These are phyloP conservation scores for Pantherophis alleghaniensis DNA, from an alignment of 2,797 vertebrate genomes.

Conservation along the genomic window DNA sequence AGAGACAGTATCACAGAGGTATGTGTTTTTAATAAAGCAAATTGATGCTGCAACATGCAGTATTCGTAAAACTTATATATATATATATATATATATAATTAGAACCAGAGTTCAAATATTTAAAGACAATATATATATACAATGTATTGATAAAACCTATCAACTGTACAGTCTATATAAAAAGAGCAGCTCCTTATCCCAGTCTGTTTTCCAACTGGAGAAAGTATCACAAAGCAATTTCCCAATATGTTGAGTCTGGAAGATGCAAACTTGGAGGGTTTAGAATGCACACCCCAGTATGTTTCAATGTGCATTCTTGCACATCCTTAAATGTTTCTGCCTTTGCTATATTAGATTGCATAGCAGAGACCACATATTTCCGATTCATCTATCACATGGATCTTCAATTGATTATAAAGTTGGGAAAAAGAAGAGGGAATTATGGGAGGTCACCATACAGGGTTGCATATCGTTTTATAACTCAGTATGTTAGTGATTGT, in stretches of 20 bases:
- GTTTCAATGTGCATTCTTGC: slow-evolving; percentile 16
- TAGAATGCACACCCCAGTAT: slow-evolving; percentile 5
- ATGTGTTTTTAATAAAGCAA: slow-evolving; percentile 72
- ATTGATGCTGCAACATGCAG: slow-evolving; percentile 72
- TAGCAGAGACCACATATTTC: slow-evolving; percentile 1
- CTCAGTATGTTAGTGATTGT: slow-evolving; percentile 30
- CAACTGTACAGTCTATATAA: slow-evolving; percentile 43
- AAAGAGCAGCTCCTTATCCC: slow-evolving; percentile 37
- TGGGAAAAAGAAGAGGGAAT: not conserved
- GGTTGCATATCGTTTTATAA: slow-evolving; percentile 34
- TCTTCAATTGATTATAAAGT: slow-evolving; percentile 33
- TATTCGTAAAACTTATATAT: slow-evolving; percentile 66
- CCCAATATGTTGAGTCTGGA: not conserved
- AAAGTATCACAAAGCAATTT: slow-evolving; percentile 34
- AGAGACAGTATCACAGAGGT: slow-evolving; percentile 72
- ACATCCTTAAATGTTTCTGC: not conserved
- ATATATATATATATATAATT: slow-evolving; percentile 11
- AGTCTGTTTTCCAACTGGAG: slow-evolving; percentile 27
- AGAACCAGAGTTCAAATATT: slow-evolving; percentile 52
- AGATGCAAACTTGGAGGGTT: slow-evolving; percentile 9
- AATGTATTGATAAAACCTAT: slow-evolving; percentile 51
- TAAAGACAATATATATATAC: slow-evolving; percentile 52
- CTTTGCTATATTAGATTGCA: slow-evolving; percentile 2
- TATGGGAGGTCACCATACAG: not conserved
- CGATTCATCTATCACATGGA: slow-evolving; percentile 26